Percentiles rank a stretch among this genome's conserved stretches.
Conservation (phyloP, 2,797 vertebrate species). For the Gymnoscopelus microlampas region DNA sequence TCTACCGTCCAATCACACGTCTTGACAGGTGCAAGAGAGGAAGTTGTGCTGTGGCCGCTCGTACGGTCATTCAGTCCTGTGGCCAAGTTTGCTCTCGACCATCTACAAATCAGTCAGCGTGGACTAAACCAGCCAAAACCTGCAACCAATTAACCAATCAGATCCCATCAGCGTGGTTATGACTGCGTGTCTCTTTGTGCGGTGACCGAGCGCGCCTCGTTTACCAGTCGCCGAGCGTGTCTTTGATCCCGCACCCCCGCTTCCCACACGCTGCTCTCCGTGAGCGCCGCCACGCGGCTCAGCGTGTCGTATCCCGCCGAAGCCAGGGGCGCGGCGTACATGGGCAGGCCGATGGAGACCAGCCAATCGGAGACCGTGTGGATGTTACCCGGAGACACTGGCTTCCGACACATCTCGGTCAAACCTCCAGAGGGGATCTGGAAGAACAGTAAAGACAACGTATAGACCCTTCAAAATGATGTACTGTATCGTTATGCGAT, state of each 20-base stretch:
- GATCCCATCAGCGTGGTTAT: slow-evolving; percentile 40
- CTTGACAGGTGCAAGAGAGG: slow-evolving; percentile 35
- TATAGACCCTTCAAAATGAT: background rate
- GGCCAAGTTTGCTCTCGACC: slow-evolving; percentile 24
- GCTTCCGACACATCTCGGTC: slow-evolving; percentile 93
- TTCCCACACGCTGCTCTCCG: slow-evolving; percentile 85
- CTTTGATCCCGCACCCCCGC: slow-evolving; percentile 91
- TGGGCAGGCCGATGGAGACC: slow-evolving; percentile 92
- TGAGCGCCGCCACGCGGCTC: slow-evolving; percentile 87
- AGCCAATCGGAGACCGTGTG: slow-evolving; percentile 92
- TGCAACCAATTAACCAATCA: slow-evolving; percentile 9
- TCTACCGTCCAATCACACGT: slow-evolving; percentile 36
- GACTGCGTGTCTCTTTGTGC: slow-evolving; percentile 54
- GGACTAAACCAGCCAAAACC: slow-evolving; percentile 47
- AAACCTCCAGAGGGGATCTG: slow-evolving; percentile 96
- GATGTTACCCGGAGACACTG: slow-evolving; percentile 83
- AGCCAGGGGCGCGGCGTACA: slow-evolving; percentile 85
- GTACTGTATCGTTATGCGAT: background rate
- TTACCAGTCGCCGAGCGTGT: slow-evolving; percentile 88
- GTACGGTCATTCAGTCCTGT: slow-evolving; percentile 16
- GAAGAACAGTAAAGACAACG: slow-evolving; percentile 3
- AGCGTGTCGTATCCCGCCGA: slow-evolving; percentile 88
- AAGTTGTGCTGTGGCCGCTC: slow-evolving; percentile 39
- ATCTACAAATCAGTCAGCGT: slow-evolving; percentile 32
- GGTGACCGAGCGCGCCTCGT: slow-evolving; percentile 84